Percentiles rank a stretch among this genome's conserved stretches.
phyloP scores from a whole-genome alignment of 2,888 invertebrate genomes.

The Scaptomyza flava region DNA sequence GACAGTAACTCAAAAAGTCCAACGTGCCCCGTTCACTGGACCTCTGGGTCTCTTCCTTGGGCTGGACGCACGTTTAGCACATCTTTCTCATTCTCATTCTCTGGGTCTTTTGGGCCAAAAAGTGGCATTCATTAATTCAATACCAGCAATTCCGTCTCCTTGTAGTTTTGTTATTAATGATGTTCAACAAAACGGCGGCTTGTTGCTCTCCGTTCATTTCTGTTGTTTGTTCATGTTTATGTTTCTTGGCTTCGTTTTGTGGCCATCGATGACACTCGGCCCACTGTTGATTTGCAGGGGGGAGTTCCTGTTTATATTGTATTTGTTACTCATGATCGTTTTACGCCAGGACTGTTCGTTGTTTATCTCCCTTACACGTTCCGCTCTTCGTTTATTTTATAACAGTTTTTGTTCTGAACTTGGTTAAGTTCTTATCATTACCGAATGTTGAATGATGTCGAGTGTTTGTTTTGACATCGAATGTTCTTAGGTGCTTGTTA shows the following conservation, averaged over 20 bases:
- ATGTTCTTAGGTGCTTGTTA: slow-evolving; percentile 59
- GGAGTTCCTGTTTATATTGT: slow-evolving; percentile 54
- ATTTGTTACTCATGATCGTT: slow-evolving; percentile 49
- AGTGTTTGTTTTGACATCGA: slow-evolving; percentile 84
- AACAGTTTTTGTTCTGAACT: slow-evolving; percentile 25
- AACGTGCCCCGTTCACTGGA: slow-evolving; percentile 21
- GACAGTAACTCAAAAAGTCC: slow-evolving; percentile 31
- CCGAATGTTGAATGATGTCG: slow-evolving; percentile 82
- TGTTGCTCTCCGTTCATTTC: slow-evolving; percentile 26
- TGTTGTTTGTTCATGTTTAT: slow-evolving; percentile 22
- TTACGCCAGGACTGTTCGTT: slow-evolving; percentile 35
- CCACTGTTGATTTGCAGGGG: slow-evolving; percentile 65
- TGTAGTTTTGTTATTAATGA: slow-evolving; percentile 82
- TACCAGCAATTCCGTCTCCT: slow-evolving; percentile 63
- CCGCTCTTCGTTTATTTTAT: slow-evolving; percentile 50
- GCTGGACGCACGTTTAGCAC: slow-evolving; percentile 79
- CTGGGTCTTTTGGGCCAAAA: slow-evolving; percentile 18
- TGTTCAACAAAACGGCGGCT: slow-evolving; percentile 80
- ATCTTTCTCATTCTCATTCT: slow-evolving; percentile 38
- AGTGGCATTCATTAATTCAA: slow-evolving; percentile 78
- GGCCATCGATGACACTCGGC: slow-evolving; percentile 61
- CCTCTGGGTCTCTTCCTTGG: slow-evolving; percentile 33
- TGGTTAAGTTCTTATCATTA: slow-evolving; percentile 72
- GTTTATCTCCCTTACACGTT: slow-evolving; percentile 25
- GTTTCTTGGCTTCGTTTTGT: slow-evolving; percentile 49